Evolutionary conservation across 1,140 invertebrate genomes (phyloP), one percentile per base, ranked within the genome.

Genomic region (Drosophila lowei): DNA sequence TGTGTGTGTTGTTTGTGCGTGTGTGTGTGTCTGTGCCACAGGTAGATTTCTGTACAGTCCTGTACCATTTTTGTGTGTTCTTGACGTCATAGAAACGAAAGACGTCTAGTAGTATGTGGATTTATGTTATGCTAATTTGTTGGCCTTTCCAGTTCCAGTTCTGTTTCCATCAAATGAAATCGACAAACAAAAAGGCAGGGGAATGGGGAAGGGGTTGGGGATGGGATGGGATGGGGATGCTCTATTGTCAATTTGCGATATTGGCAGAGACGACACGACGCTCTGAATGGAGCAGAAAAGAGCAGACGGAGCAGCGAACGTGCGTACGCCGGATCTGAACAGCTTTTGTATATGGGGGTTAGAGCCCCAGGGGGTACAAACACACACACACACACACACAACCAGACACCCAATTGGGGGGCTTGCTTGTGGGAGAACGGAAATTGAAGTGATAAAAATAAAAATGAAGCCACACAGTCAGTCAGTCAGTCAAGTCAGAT

Each of bases 381-480:
- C 13, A 13, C n/a, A 25, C 30, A 42, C 2, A 44, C 28, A 55
- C 48, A 62, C 28, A 28, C 6, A 34, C 18, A 21, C 42, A 57
- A 30, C 9, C 6, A 61, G 21, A 64, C 13, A 64, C 60, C 42
- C 48, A 47, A 41, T 67, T 77, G 47, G 28, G 28, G 28, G 28
- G 28, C 3, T 21, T 42, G 63, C 73, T 81, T 81, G 78, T 77
- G 73, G 81, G 78, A 60, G 64, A 83, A 44, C 79, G 79, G 79
- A 83, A 83, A 83, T 83, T 83, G 70, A 83, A 84, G 70, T 78
- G 79, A 83, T 83, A 83, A 78, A 83, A 83, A 83, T 74, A 77
- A 71, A 77, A 79, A 75, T 53, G 58, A 83, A 83, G 73, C 79
- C 64, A 77, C 74, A 13, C 34, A 38, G 34, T 34, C 30, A 34